phyloP scores from a whole-genome alignment of 2,888 invertebrate genomes.

The Zonitis immaculata region DNA sequence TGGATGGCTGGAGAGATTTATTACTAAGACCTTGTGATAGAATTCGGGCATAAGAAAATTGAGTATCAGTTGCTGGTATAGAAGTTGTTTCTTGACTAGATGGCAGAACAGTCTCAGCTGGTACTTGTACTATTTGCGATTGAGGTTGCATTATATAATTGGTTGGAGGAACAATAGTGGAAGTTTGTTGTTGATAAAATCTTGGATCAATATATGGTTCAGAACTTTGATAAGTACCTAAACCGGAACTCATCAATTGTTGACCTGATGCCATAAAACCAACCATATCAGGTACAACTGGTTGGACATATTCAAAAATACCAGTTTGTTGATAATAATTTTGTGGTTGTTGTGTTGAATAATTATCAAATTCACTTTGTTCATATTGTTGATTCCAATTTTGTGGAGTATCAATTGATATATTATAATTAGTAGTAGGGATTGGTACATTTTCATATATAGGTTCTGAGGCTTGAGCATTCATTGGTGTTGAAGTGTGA shows the following conservation, averaged over 20 bases:
- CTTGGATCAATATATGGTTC: constrained; percentile 12
- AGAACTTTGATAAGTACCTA: constrained; percentile 48
- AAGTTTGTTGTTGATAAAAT: constrained; percentile 10
- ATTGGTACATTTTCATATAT: neutral
- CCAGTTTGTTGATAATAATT: constrained; percentile 32
- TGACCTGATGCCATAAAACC: constrained; percentile 51
- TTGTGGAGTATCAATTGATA: constrained; percentile 13
- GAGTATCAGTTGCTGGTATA: constrained; percentile 11
- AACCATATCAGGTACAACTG: constrained; percentile 51
- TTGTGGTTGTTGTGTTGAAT: constrained; percentile 4
- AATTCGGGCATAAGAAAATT: constrained; percentile 68
- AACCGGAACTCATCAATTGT: constrained; percentile 49
- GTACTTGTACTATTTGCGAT: neutral
- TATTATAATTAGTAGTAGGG: neutral
- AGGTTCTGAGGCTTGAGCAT: constrained; percentile 7
- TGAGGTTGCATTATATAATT: constrained; percentile 5
- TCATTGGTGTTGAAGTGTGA: neutral
- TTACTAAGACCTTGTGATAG: constrained; percentile 59
- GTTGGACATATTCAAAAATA: constrained; percentile 50
- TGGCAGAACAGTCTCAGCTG: neutral
- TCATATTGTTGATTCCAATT: constrained; percentile 34
- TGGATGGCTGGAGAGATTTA: constrained; percentile 56
- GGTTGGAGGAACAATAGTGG: constrained; percentile 13
- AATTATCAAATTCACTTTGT: constrained; percentile 27
- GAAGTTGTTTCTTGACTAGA: neutral